Base-by-base conservation (phyloP, 1,140 invertebrate species). In the Brachystomella parvula region DNA sequence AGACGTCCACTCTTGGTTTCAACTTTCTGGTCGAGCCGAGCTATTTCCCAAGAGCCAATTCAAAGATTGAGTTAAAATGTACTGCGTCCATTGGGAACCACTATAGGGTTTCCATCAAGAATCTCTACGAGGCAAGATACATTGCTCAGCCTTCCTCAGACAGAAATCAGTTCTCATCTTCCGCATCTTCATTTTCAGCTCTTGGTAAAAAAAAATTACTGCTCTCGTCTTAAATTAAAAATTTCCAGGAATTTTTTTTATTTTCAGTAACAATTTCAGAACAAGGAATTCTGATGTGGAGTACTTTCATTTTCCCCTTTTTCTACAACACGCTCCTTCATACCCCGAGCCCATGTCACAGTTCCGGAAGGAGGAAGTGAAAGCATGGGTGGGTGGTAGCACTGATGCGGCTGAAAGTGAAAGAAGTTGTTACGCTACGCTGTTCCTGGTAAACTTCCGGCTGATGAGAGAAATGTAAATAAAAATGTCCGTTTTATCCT, bases 61-160 rank as follows among this genome's bases (percentile, higher is more conserved):
- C 26, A n/a, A 35, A 66, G 19, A 72, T 76, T 61, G 69, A 67
- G 47, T 67, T 76, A 26, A 73, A 74, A 67, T 75, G 74, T 57
- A 76, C 73, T 15, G 72, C 75, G 17, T 74, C 74, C 26, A 74
- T 75, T 30, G 66, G 66, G 12, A 68, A 68, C 29, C 30, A 33
- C 39, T 68, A 68, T 31, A 44, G 66, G 49, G 56, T 64, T n/a
- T 44, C 26, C 32, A 67, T 29, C 6, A 29, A 9, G 58, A 29
- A 15, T 9, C 17, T 60, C 17, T 6, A 21, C 3, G 58, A 60
- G 21, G 17, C 17, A 33, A 60, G 31, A 9, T 15, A 12, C 28
- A 60, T 9, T 15, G 58, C 58, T 31, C 58, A 60, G 58, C 3
- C 58, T 15, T 60, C 58, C 6, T 9, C 6, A 6, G 35, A 39